Conservation (phyloP, 2,888 invertebrate species). For the Tyria jacobaeae region DNA sequence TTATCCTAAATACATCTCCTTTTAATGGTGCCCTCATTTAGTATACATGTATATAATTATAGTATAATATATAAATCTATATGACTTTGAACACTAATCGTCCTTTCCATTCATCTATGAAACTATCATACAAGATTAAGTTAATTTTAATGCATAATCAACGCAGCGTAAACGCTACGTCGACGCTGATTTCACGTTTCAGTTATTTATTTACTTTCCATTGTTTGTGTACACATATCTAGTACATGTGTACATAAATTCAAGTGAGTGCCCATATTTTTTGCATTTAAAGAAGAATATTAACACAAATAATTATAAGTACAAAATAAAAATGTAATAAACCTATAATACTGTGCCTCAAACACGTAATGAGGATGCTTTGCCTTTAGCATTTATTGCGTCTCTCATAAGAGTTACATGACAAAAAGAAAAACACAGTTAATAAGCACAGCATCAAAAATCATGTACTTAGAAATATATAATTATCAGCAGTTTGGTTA, state of each 20-base stretch:
- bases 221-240: conserved; percentile 32
- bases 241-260: neutral
- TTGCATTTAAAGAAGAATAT: neutral
- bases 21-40: too few species aligned
- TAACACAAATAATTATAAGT: neutral
- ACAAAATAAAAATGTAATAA: neutral
- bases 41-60: too few species aligned
- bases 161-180: conserved; percentile 33
- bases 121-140: conserved; percentile 7
- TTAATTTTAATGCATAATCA: neutral
- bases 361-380: neutral
- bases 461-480: too few species aligned
- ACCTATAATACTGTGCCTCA: neutral
- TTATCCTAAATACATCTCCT: too few species aligned
- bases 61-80: neutral
- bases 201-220: conserved; percentile 70
- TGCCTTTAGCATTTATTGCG: neutral
- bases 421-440: too few species aligned
- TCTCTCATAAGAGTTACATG: neutral
- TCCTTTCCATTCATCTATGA: neutral
- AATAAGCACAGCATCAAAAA: too few species aligned
- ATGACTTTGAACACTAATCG: neutral
- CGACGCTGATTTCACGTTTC: conserved; percentile 68
- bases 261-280: neutral
- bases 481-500: too few species aligned